phyloP scores from a whole-genome alignment of 2,113 vertebrate species.

The Ictidomys tridecemlineatus region DNA sequence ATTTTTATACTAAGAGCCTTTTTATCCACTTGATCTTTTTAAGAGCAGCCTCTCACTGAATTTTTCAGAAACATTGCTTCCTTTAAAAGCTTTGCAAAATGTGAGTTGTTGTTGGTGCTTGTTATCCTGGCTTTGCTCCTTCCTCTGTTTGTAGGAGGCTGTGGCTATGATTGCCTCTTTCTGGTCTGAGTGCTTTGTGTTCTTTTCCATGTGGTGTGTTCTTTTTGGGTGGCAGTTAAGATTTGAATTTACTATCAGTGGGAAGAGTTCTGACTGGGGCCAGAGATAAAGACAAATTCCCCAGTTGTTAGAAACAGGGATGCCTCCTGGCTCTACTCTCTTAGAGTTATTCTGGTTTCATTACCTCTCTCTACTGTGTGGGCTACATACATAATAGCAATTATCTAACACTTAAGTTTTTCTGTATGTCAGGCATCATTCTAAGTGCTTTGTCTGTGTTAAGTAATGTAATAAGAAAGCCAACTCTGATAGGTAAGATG shows the following conservation, averaged over 20 bases:
- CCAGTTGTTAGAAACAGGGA: not conserved
- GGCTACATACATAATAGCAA: not conserved
- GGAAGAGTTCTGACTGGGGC: not conserved
- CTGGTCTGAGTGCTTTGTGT: not conserved
- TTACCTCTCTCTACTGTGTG: not conserved
- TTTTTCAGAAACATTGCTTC: slow-evolving; percentile 30
- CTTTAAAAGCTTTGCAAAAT: slow-evolving; percentile 36
- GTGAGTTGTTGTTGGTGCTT: not conserved
- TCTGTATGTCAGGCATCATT: not conserved
- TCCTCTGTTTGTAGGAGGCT: not conserved
- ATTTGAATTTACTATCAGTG: slow-evolving; percentile 30
- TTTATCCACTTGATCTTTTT: slow-evolving; percentile 35
- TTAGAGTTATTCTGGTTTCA: not conserved
- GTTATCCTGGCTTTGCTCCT: not conserved
- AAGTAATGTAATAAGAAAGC: slow-evolving; percentile 26
- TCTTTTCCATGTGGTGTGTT: not conserved
- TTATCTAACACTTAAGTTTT: not conserved
- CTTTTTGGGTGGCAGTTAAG: slow-evolving; percentile 15
- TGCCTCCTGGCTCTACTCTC: not conserved
- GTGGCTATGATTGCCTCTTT: not conserved
- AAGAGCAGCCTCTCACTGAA: not conserved
- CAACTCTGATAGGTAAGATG: not conserved
- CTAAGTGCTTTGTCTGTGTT: slow-evolving; percentile 20
- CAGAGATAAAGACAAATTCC: not conserved
- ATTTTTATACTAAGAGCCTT: slow-evolving; percentile 39